Evolutionary conservation across 2,888 invertebrate genomes (phyloP).

Genomic region (Nebria brevicollis): DNA sequence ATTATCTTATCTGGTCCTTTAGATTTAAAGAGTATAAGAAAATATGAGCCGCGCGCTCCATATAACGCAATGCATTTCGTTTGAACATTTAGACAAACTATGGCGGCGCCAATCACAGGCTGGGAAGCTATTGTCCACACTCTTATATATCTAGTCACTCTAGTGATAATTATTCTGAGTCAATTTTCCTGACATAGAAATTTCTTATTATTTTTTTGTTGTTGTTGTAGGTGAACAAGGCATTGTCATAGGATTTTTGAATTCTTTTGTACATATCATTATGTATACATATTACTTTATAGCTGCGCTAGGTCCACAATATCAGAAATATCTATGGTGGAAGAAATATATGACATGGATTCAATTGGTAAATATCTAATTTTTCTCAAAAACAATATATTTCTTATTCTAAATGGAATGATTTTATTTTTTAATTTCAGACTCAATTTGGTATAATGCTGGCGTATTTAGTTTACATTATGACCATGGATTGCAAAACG

Average conservation of each 20-base stretch:
- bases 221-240: conserved; percentile 82
- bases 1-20: too few species aligned
- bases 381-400: background rate
- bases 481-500: conserved; percentile 75
- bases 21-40: too few species aligned
- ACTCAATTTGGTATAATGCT: conserved; percentile 81
- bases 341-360: conserved; percentile 89
- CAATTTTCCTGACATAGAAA: too few species aligned
- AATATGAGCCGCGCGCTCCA: too few species aligned
- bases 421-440: conserved; percentile 61
- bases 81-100: too few species aligned
- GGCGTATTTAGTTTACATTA: conserved; percentile 73
- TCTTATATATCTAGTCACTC: too few species aligned
- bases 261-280: conserved; percentile 88
- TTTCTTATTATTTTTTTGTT: conserved; percentile 54
- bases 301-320: conserved; percentile 86
- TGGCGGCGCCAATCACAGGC: too few species aligned
- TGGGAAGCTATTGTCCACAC: too few species aligned
- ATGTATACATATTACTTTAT: conserved; percentile 94
- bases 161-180: background rate
- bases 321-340: conserved; percentile 95
- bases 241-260: conserved; percentile 86
- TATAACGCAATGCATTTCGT: too few species aligned
- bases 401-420: conserved; percentile 3
- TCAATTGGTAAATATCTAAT: conserved; percentile 75